These are phyloP conservation scores for Morelia viridis DNA, from an alignment of 2,797 vertebrate genomes.

Conservation along the genomic window DNA sequence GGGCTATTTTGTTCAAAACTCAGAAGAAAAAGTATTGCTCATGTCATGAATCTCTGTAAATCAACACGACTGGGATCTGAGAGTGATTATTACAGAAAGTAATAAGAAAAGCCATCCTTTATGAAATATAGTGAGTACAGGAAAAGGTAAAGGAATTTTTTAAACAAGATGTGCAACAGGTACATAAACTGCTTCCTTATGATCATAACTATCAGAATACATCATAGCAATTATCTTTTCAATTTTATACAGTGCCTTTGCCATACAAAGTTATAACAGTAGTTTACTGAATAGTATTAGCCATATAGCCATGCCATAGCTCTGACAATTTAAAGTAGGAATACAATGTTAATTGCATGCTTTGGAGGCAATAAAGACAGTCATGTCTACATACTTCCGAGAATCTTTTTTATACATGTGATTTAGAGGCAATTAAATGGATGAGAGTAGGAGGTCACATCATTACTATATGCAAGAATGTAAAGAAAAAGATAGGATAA, in stretches of 20 bases:
- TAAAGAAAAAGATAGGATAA: background rate
- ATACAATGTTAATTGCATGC: background rate
- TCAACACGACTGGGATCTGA: background rate
- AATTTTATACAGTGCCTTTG: slow-evolving; percentile 40
- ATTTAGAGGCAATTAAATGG: background rate
- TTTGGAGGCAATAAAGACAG: background rate
- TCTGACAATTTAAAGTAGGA: background rate
- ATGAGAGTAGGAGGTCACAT: background rate
- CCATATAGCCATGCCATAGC: background rate
- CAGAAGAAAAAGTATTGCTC: background rate
- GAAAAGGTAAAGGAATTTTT: background rate
- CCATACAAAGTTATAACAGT: background rate
- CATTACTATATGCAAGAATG: background rate
- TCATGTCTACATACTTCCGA: background rate
- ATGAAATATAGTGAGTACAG: rapidly evolving
- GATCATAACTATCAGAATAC: background rate
- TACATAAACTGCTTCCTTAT: background rate
- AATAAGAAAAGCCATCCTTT: rapidly evolving
- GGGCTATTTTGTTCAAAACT: background rate
- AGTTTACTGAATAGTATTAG: background rate
- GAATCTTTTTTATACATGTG: background rate
- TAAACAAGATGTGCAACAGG: background rate
- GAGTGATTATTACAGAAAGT: background rate
- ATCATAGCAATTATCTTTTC: background rate
- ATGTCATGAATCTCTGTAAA: background rate